Evolutionary conservation across 2,888 invertebrate species (phyloP), one percentile per base, ranked within the genome.

Genomic region (Ephialtes manifestator): DNA sequence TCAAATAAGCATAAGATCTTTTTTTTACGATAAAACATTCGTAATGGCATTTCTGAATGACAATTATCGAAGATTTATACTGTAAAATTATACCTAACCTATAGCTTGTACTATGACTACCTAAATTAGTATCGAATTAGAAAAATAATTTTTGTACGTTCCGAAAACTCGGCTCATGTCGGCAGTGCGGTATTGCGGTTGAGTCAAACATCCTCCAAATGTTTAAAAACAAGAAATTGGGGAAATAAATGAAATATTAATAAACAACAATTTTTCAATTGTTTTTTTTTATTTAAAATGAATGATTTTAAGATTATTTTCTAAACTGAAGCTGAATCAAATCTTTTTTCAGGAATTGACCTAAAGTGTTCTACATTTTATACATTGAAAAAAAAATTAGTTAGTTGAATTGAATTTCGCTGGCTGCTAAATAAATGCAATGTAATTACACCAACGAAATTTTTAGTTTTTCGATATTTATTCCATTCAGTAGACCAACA

Each of bases 21-120:
- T 58, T 39, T 71, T 63, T n/a, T 31, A 7, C 35, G n/a, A 46
- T 35, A n/a, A 60, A 58, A 48, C 7, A 72, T 55, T 72, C 20
- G 24, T n/a, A 3, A n/a, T 15, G 18, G 18, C 20, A 48, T 48
- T 72, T 46, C n/a, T 28, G 74, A 4, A n/a, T 3, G 10, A 74
- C 46, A 43, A 10, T 67, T 43, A 24, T 24, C 4, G 0, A 1
- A 11, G 20, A 67, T 67, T 67, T 43, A 46, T 43, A 24, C 11
- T 24, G 11, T 5, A 18, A 67, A 43, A 46, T 67, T 39, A 20
- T 20, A 31, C 65, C 13, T 20, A 43, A 20, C 4, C 43, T 20
- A 28, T 35, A 15, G 28, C 4, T 13, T 28, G 15, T n/a, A 15
- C 15, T 28, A 28, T 31, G 11, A 13, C 5, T 15, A 13, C 0